Base-by-base conservation (phyloP, 2,888 invertebrate genomes). In the Eupeodes latifasciatus region DNA sequence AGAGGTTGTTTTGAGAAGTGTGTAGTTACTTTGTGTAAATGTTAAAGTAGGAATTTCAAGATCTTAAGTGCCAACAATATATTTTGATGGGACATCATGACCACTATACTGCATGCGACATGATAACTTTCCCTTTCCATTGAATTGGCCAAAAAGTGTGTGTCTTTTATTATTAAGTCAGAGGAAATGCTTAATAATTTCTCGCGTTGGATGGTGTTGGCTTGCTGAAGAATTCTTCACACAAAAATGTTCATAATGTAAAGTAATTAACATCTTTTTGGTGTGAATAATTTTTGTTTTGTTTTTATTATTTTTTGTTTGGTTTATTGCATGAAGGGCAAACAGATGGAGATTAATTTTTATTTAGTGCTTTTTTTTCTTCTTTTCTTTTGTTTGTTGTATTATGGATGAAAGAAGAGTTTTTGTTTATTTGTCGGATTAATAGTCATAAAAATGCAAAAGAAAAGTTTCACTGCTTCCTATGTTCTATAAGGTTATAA, bases 51-150 rank as follows among this genome's bases (percentile, higher is more conserved):
- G 59, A 64, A 66, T 71, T 53, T 72, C 47, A 57, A 62, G 83
- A 61, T 14, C 36, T 62, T 55, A 69, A 75, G 55, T 44, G 71
- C 64, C 66, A 16, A 34, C 78, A 16, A 34, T 55, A 72, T 11
- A 80, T 80, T 85, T 55, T 49, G 61, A 62, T 79, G 71, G 71
- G 61, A 64, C 79, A 76, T n/a, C 14, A 27, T 47, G 5, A n/a
- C 40, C 27, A 27, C 19, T 2, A 10, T 16, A 62, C 19, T 6
- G 61, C 27, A 44, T 71, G 55, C 27, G 27, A 27, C 27, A 27
- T 27, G 27, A 27, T 27, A 80, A 87, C 87, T 87, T 87, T 87
- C 87, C 80, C 87, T 87, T 87, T 87, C 79, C 72, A 77, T 75
- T 36, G 53, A 55, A 9, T 55, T 44, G 47, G 77, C 59, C 61